phyloP scores from a whole-genome alignment of 2,888 invertebrate genomes.

The Prosopocoilus inquinatus region DNA sequence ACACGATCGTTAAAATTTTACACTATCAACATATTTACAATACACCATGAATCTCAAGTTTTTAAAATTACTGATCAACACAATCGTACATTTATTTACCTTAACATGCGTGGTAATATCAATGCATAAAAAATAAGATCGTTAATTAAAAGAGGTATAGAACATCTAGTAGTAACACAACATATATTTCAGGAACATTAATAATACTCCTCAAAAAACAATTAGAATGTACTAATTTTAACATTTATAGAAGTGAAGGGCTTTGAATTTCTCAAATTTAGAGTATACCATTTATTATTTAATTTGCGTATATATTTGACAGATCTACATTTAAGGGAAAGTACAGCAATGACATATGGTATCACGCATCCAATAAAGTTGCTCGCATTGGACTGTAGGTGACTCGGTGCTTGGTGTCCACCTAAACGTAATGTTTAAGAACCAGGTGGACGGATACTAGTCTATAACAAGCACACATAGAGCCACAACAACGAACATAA shows the following conservation, averaged over 20 bases:
- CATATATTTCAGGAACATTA: no score
- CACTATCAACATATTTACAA: slow-evolving; percentile 15
- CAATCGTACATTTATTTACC: slow-evolving; percentile 7
- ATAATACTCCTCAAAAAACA: no score
- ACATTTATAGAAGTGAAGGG: no score
- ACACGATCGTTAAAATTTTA: slow-evolving; percentile 10
- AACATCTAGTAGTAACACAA: not conserved
- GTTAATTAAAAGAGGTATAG: not conserved
- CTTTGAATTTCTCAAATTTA: no score
- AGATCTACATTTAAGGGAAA: not conserved
- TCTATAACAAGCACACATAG: slow-evolving; percentile 37
- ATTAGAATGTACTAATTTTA: no score
- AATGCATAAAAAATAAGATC: not conserved
- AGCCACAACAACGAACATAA: slow-evolving; percentile 25
- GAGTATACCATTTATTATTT: no score
- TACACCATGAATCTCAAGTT: slow-evolving; percentile 1
- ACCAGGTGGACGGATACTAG: slow-evolving; percentile 46
- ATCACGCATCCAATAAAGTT: slow-evolving; percentile 25
- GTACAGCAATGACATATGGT: slow-evolving; percentile 23
- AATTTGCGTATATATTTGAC: no score
- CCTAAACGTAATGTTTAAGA: slow-evolving; percentile 12
- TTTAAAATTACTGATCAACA: slow-evolving; percentile 12
- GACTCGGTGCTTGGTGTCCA: slow-evolving; percentile 23
- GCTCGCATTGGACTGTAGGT: slow-evolving; percentile 18
- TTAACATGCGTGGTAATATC: slow-evolving; percentile 5